phyloP scores from a whole-genome alignment of 1,140 invertebrate species.

The Bombus superbus region DNA sequence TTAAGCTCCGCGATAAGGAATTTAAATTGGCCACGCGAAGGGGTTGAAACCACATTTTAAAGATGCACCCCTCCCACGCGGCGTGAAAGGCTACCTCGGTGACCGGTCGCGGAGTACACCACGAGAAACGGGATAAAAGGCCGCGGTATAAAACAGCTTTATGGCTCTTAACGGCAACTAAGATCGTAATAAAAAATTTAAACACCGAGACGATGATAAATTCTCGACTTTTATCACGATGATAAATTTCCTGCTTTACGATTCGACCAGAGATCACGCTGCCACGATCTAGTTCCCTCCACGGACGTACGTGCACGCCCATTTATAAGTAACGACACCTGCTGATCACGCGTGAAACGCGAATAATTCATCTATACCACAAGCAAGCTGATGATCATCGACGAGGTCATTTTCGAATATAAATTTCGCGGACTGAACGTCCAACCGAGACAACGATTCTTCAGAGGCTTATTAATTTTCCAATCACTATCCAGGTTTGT shows the following conservation, averaged over 20 bases:
- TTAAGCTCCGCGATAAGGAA: background rate
- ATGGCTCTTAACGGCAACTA: constrained; percentile 51
- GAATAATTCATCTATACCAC: background rate
- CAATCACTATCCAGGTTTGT: background rate
- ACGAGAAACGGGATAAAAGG: constrained; percentile 35
- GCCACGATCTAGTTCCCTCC: constrained; percentile 32
- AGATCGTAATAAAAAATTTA: constrained; percentile 55
- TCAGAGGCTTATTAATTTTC: background rate
- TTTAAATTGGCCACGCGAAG: constrained; percentile 19
- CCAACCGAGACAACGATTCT: background rate
- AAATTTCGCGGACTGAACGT: background rate
- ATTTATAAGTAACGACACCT: background rate
- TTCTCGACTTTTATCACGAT: constrained; percentile 53
- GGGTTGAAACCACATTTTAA: constrained; percentile 22
- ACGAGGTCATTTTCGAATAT: background rate
- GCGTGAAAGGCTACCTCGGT: background rate
- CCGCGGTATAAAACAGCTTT: constrained; percentile 51
- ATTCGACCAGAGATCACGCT: background rate
- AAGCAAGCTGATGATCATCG: no score
- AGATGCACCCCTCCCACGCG: constrained; percentile 27
- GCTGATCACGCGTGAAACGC: background rate
- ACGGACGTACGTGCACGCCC: no score
- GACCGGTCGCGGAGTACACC: background rate
- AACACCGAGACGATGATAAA: constrained; percentile 51
- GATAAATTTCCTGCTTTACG: constrained; percentile 50